Evolutionary conservation across 2,888 invertebrate genomes (phyloP).

Genomic region (Athrips mouffetella): DNA sequence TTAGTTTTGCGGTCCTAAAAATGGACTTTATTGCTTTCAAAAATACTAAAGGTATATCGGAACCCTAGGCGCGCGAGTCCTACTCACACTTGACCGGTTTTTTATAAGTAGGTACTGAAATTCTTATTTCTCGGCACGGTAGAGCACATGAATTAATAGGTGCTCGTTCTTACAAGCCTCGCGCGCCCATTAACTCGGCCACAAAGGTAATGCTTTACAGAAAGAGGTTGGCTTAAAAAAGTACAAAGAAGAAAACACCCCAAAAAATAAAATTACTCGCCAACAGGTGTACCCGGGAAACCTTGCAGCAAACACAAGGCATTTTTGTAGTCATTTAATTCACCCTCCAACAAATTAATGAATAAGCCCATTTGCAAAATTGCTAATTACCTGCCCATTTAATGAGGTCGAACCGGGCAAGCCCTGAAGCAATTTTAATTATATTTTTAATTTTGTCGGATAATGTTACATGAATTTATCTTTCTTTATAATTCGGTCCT

Average conservation of each 20-base stretch:
- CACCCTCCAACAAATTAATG: conserved; percentile 55
- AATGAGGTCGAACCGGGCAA: conserved; percentile 58
- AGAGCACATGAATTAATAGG: neutral
- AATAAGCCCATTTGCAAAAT: conserved; percentile 67
- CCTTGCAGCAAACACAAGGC: conserved; percentile 2
- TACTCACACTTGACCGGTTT: too few species aligned
- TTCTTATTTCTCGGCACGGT: neutral
- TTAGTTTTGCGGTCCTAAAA: too few species aligned
- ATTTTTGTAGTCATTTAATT: conserved; percentile 36
- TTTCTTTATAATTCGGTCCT: neutral
- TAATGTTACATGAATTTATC: conserved; percentile 18
- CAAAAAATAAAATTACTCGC: conserved; percentile 4
- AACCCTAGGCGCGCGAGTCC: too few species aligned
- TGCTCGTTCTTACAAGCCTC: neutral
- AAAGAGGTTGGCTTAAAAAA: neutral
- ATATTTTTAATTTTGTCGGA: conserved; percentile 50
- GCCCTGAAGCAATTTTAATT: conserved; percentile 55
- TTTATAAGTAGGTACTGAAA: too few species aligned
- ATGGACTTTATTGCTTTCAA: too few species aligned
- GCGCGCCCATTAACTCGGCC: neutral
- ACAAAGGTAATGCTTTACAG: neutral
- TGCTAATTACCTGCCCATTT: conserved; percentile 70
- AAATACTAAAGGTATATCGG: too few species aligned
- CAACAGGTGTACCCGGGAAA: conserved; percentile 7
- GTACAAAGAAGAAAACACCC: neutral